Percentiles rank a stretch among this genome's conserved stretches.
Evolutionary conservation across 2,888 invertebrate species (phyloP).

Genomic region (Drosophila atripex): DNA sequence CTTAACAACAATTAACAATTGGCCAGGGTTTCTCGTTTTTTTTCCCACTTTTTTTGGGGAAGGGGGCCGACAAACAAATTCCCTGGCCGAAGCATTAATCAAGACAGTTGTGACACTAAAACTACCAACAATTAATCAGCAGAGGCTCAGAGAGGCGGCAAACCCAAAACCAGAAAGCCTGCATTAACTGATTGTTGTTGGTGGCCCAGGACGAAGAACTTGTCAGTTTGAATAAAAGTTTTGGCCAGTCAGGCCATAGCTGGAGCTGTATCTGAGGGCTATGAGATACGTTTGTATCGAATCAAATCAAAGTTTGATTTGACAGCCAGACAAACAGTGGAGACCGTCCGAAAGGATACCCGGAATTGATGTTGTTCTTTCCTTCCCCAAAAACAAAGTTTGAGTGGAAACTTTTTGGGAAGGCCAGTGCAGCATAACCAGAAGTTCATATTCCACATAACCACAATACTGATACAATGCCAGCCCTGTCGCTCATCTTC

Average conservation of each 20-base stretch:
- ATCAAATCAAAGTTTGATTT: slow-evolving; percentile 77
- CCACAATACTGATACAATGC: not conserved
- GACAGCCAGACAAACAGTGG: slow-evolving; percentile 66
- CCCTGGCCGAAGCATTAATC: slow-evolving; percentile 57
- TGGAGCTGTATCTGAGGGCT: not conserved
- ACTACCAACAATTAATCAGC: slow-evolving; percentile 62
- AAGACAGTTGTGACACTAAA: slow-evolving; percentile 60
- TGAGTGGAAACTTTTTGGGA: slow-evolving; percentile 51
- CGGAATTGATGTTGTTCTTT: slow-evolving; percentile 36
- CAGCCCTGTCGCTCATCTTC: not conserved
- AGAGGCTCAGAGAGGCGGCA: slow-evolving; percentile 17
- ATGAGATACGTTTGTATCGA: slow-evolving; percentile 54
- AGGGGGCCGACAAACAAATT: slow-evolving; percentile 15
- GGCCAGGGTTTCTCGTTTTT: slow-evolving; percentile 30
- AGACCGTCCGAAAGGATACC: slow-evolving; percentile 30
- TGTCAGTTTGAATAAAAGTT: slow-evolving; percentile 75
- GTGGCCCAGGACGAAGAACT: slow-evolving; percentile 37
- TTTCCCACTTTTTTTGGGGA: not conserved
- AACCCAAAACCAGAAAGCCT: slow-evolving; percentile 1
- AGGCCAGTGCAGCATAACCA: slow-evolving; percentile 25
- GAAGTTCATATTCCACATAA: slow-evolving; percentile 10
- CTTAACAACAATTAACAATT: slow-evolving; percentile 75
- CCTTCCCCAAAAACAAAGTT: slow-evolving; percentile 51
- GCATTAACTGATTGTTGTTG: slow-evolving; percentile 72
- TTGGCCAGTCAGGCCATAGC: slow-evolving; percentile 32